A percentile compares a stretch with the other conserved stretches of the same genome.
Conservation (phyloP, 2,888 invertebrate species). For the Sarcophaga rosellei region DNA sequence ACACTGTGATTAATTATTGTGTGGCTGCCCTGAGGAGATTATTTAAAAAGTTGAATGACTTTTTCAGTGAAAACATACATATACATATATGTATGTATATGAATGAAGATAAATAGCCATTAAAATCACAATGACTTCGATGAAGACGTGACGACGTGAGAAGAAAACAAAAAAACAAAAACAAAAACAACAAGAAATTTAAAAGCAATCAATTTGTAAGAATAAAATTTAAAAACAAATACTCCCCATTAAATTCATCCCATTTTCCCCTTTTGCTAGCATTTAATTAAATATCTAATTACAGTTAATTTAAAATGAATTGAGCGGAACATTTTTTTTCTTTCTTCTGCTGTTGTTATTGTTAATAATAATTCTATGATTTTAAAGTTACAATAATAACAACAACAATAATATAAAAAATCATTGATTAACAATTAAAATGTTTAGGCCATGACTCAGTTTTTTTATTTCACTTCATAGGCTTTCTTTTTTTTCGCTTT, state of each 20-base stretch:
- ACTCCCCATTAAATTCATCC: background rate
- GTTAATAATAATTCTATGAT: background rate
- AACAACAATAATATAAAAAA: background rate
- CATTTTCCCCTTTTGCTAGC: slow-evolving; percentile 18
- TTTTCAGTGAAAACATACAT: background rate
- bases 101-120: slow-evolving; percentile 17
- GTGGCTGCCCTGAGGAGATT: slow-evolving; percentile 13
- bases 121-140: background rate
- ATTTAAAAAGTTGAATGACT: slow-evolving; percentile 28
- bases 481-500: too few species aligned
- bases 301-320: slow-evolving; percentile 11
- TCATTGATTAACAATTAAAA: background rate
- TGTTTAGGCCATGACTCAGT: slow-evolving; percentile 19
- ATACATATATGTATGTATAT: too few species aligned
- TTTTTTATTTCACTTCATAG: background rate
- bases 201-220: too few species aligned
- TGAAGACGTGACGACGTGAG: too few species aligned
- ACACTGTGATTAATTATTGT: background rate
- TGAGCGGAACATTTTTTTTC: slow-evolving; percentile 7
- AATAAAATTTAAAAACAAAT: too few species aligned
- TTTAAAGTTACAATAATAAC: too few species aligned
- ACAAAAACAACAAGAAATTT: background rate
- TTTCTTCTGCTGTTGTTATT: background rate
- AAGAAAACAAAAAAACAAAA: too few species aligned
- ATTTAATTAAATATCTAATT: background rate